Percentiles rank a stretch among this genome's conserved stretches.
Conservation (phyloP, 92 coral and sea anemone genomes). For the Chrysogorgia sp. region DNA sequence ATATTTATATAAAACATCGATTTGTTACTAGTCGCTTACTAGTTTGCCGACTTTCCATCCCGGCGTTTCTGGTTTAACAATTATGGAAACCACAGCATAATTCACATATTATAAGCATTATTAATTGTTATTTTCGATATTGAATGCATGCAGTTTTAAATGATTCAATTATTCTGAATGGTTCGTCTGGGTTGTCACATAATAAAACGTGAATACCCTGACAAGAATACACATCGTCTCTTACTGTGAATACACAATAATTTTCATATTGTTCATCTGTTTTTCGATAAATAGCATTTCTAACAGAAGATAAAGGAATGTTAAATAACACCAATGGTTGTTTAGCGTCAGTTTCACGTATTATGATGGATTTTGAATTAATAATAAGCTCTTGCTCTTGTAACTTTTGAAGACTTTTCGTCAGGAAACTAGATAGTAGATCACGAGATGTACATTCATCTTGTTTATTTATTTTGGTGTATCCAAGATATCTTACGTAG, state of each 20-base stretch:
- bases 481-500: slow-evolving; percentile 18
- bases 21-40: no score
- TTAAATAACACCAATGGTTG: not conserved
- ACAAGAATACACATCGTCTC: not conserved
- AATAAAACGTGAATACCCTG: slow-evolving; percentile 5
- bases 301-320: slow-evolving; percentile 5
- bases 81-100: no score
- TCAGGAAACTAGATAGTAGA: not conserved
- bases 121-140: no score
- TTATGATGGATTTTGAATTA: not conserved
- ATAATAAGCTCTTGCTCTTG: not conserved
- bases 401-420: not conserved
- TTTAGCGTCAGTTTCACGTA: not conserved
- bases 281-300: slow-evolving; percentile 9
- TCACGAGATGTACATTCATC: slow-evolving; percentile 9
- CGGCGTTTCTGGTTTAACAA: no score
- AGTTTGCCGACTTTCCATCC: no score
- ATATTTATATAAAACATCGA: no score
- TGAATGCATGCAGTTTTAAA: not conserved
- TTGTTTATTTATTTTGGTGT: not conserved
- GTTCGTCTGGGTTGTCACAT: not conserved
- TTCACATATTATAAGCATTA: no score
- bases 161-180: slow-evolving; percentile 2
- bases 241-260: not conserved
- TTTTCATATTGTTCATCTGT: slow-evolving; percentile 1